phyloP scores from a whole-genome alignment of 2,888 invertebrate genomes.

The Gisinianus flammeolus region DNA sequence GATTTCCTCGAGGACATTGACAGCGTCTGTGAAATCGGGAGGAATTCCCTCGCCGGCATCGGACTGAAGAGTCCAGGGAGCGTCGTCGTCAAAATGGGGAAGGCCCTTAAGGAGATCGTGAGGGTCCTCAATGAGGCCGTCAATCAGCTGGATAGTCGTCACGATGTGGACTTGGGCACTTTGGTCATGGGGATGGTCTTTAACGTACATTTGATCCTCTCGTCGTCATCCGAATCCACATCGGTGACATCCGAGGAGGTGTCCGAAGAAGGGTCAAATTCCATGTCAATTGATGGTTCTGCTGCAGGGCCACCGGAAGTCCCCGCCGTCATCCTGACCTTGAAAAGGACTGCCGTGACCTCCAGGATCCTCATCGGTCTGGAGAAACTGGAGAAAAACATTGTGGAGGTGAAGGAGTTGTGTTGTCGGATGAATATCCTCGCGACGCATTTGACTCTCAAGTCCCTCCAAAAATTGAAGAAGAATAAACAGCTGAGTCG shows the following conservation, averaged over 20 bases:
- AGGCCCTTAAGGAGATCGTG: not conserved
- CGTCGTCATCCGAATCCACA: too few relatives aligned
- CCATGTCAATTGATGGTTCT: too few relatives aligned
- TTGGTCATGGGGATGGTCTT: not conserved
- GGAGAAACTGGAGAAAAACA: not conserved
- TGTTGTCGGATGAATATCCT: not conserved
- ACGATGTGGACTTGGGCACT: conserved; percentile 11
- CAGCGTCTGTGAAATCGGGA: not conserved
- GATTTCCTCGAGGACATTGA: not conserved
- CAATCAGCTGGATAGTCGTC: not conserved
- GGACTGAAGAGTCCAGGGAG: not conserved
- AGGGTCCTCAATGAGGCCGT: not conserved
- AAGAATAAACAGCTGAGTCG: not conserved
- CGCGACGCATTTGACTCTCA: not conserved
- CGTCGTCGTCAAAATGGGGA: conserved; percentile 8
- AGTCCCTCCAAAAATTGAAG: not conserved
- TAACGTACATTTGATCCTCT: not conserved
- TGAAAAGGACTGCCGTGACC: too few relatives aligned
- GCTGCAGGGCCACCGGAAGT: too few relatives aligned
- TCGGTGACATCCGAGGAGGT: too few relatives aligned
- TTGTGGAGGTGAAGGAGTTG: not conserved
- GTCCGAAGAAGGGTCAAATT: too few relatives aligned
- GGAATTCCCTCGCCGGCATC: not conserved
- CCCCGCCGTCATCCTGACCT: too few relatives aligned
- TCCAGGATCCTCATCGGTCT: not conserved